These are phyloP conservation scores for Ahaetulla prasina DNA, from an alignment of 2,113 vertebrate genomes.

Conservation along the genomic window DNA sequence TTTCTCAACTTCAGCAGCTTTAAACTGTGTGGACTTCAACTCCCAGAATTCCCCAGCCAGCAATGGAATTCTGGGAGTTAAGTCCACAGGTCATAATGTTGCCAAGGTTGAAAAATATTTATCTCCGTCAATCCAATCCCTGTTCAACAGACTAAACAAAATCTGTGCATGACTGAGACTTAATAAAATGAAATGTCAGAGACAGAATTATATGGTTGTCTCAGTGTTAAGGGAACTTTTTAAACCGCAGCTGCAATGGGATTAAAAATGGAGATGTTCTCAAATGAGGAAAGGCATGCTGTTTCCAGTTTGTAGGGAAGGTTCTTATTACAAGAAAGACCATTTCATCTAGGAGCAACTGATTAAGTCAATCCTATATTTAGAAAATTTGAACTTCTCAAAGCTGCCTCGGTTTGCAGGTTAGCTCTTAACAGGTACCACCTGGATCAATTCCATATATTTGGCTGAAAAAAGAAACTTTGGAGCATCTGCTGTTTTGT, in stretches of 20 bases:
- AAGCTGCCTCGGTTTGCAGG: slow-evolving; percentile 22
- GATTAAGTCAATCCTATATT: background rate
- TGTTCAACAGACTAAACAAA: background rate
- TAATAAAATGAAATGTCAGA: background rate
- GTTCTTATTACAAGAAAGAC: background rate
- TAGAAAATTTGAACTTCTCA: slow-evolving; percentile 15
- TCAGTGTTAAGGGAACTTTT: background rate
- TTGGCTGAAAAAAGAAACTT: slow-evolving; percentile 75
- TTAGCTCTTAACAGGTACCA: slow-evolving; percentile 45
- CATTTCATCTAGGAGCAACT: background rate
- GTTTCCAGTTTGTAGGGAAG: background rate
- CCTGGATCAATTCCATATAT: slow-evolving; percentile 63
- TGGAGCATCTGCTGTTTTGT: slow-evolving; percentile 85
- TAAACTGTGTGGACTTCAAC: background rate
- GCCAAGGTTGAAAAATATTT: background rate
- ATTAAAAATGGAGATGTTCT: background rate
- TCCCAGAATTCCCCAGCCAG: background rate
- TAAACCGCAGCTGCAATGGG: background rate
- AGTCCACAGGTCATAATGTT: background rate
- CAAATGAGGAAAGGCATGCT: background rate
- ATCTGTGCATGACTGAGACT: slow-evolving; percentile 17
- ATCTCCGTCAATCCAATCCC: background rate
- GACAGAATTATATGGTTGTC: background rate
- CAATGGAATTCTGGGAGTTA: background rate
- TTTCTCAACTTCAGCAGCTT: background rate